Base-by-base conservation (phyloP, 2,797 vertebrate species). In the Clarias pachynema region DNA sequence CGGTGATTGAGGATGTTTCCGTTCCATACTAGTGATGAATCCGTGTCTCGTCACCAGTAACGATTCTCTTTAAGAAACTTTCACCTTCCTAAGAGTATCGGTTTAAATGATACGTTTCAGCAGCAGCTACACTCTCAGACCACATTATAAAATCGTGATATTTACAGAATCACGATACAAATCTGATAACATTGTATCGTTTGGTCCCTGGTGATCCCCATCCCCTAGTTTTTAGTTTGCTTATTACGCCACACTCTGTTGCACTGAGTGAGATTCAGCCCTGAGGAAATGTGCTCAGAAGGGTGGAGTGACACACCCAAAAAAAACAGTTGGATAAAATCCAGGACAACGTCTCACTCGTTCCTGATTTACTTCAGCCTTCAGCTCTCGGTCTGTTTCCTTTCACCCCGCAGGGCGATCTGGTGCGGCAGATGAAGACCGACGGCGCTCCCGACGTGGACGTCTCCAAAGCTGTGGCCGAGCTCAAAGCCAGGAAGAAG, bases 401-500 rank as follows among this genome's bases (percentile, higher is more conserved):
- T 3, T 8, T 31, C 9, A 5, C n/a, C n/a, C 26, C 56, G 14
- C 63, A 99, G 98, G 98, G 98, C 83, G 98, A 99, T 16, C 90
- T 98, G 73, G 97, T 99, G 73, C 96, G 97, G 60, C 96, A 97
- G 22, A 92, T 99, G 93, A 99, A 99, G 87, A 95, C 96, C 89
- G 97, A 97, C 31, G 97, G 97, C 5, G 96, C 92, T 84, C 98
- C 97, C 15, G 97, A 98, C 72, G 96, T 97, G 74, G 98, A 99
- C 82, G 89, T 99, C 29, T 95, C 96, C 84, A 97, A 92, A 94
- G 98, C 98, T 44, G 98, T 99, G n/a, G 97, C 98, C 65, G 98
- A 99, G 85, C 95, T 99, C 80, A 99, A 98, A 90, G 96, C 97
- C 49, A 96, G 97, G 69, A 99, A 99, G 92, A 97, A 95, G 86